Conservation (phyloP, 2,113 vertebrate species). For the Lanius ludovicianus region DNA sequence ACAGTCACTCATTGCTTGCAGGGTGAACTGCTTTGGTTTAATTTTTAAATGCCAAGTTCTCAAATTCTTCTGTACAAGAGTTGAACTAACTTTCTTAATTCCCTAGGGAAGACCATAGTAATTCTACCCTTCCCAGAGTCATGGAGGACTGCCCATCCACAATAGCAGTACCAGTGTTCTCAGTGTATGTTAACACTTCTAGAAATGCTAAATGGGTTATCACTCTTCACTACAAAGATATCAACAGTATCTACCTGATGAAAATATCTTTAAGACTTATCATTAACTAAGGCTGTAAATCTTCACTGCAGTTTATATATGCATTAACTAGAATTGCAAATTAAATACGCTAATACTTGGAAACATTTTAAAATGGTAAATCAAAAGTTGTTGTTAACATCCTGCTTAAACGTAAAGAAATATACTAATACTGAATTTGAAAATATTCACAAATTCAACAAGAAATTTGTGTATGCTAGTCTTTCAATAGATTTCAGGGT, state of each 20-base stretch:
- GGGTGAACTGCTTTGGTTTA: slow-evolving; percentile 55
- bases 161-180: neutral
- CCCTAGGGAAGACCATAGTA: neutral
- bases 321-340: neutral
- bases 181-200: neutral
- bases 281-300: neutral
- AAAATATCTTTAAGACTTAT: neutral
- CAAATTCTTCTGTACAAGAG: neutral
- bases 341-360: neutral
- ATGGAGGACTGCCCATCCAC: neutral
- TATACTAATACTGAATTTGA: neutral
- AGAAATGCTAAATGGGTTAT: neutral
- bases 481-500: neutral
- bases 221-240: neutral
- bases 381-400: rapidly evolving
- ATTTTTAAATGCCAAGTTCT: slow-evolving; percentile 66
- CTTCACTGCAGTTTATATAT: neutral
- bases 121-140: neutral
- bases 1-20: slow-evolving; percentile 45
- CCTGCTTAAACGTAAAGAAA: neutral
- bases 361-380: neutral
- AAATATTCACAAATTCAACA: neutral
- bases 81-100: neutral
- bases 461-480: rapidly evolving
- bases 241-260: neutral